Conservation (phyloP, 2,888 invertebrate genomes). For the Phymatocera aterrima region DNA sequence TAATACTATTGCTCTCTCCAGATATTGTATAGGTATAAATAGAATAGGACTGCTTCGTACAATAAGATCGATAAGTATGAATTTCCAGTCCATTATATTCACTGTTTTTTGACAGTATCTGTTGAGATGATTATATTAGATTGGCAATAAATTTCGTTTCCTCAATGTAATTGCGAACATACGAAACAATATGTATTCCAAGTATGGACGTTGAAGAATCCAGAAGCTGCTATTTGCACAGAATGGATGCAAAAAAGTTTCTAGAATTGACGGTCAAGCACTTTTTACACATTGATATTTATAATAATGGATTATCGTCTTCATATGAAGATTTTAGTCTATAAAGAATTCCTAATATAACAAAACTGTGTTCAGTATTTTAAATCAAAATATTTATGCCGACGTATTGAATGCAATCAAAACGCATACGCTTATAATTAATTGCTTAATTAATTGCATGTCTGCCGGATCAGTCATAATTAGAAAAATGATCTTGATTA, state of each 20-base stretch:
- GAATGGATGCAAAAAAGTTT: too few species aligned
- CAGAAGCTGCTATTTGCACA: too few species aligned
- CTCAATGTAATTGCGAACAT: too few species aligned
- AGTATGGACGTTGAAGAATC: background rate
- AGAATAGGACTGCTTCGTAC: background rate
- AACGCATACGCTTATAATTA: slow-evolving; percentile 3
- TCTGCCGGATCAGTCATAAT: slow-evolving; percentile 16
- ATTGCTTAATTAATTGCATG: background rate
- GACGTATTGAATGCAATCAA: background rate
- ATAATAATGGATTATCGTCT: too few species aligned
- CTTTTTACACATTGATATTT: too few species aligned
- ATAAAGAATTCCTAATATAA: background rate
- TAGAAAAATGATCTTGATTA: background rate
- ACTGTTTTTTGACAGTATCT: background rate
- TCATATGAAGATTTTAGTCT: background rate
- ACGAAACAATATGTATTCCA: background rate
- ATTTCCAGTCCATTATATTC: background rate
- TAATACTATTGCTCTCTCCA: background rate
- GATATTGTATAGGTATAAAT: slow-evolving; percentile 6
- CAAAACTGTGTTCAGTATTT: too few species aligned
- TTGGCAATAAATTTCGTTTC: background rate
- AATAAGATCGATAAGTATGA: background rate
- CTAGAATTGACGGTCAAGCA: too few species aligned
- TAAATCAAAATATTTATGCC: background rate
- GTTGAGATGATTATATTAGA: background rate